Base-by-base conservation (phyloP, 2,888 invertebrate genomes). In the Trachelus tabidus region DNA sequence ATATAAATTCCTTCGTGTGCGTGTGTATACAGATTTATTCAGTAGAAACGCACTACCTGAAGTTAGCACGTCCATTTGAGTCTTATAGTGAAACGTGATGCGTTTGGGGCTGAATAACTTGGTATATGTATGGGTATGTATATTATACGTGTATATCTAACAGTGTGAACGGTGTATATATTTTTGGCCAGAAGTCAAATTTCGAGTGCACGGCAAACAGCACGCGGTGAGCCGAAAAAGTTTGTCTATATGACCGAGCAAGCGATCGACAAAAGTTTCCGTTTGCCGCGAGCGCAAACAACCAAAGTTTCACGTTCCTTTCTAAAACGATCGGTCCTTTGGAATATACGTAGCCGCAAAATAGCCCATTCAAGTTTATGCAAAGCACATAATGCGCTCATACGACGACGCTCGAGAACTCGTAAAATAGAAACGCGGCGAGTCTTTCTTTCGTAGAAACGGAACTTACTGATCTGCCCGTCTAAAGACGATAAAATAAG, bases 161-260 rank as follows among this genome's bases (percentile, higher is more conserved):
- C 23, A 56, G 56, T 23, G 56, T 56, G 75, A 82, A 80, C 82
- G 80, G 79, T 75, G 76, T 81, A 80, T 82, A 85, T 88, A 87
- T 88, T 87, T 89, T 89, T 87, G 85, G 88, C 85, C 82, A 85
- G 85, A 88, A 89, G 89, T 89, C 89, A 87, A 89, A 87, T 87
- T 87, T 89, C 82, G 86, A 89, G 89, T 88, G 89, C 85, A 86
- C 80, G 75, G 83, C 86, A 89, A 89, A 89, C 84, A 89, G 79
- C 80, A 75, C 78, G 78, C 34, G 23, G 23, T 56, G 56, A 56
- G 56, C 56, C 56, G 34, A 34, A 34, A 73, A 73, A 31, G 33
- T 34, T 34, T 56, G 56, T 56, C 23, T 56, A 56, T 56, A 56
- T 56, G 56, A 56, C 56, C 56, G 56, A 56, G 56, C 56, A 9